phyloP scores from a whole-genome alignment of 2,797 vertebrate species.

The Martes flavigula region DNA sequence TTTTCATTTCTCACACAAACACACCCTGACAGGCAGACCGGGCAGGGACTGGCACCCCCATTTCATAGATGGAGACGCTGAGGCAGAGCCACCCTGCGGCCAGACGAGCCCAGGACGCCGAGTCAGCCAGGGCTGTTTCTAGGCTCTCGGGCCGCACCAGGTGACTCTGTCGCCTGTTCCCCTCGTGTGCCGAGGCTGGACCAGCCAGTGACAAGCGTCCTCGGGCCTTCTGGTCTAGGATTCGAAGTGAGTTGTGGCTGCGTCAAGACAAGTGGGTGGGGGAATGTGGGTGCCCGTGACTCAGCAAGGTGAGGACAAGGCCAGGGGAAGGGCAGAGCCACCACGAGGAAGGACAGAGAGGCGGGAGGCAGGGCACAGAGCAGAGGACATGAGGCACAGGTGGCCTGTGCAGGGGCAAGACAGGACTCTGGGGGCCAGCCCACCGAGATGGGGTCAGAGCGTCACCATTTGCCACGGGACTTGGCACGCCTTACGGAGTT shows the following conservation, averaged over 20 bases:
- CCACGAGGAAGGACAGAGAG: neutral
- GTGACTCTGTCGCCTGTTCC: neutral
- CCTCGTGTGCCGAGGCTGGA: neutral
- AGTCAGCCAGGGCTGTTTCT: neutral
- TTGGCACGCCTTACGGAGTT: conserved; percentile 72
- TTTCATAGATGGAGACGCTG: conserved; percentile 7
- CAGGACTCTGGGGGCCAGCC: neutral
- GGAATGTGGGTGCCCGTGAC: conserved; percentile 38
- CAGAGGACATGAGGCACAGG: neutral
- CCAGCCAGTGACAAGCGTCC: conserved; percentile 21
- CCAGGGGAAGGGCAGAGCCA: neutral
- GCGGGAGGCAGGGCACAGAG: neutral
- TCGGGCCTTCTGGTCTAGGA: conserved; percentile 56
- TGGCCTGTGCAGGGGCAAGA: neutral
- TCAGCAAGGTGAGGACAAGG: conserved; percentile 59
- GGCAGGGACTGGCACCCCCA: neutral
- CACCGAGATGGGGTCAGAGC: neutral
- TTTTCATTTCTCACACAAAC: neutral
- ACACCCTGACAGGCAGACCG: neutral
- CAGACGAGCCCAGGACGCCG: neutral
- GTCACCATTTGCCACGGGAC: conserved; percentile 67
- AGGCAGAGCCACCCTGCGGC: neutral
- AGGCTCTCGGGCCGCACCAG: neutral
- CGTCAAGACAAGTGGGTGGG: neutral
- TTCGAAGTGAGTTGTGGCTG: conserved; percentile 64